phyloP scores from a whole-genome alignment of 2,888 invertebrate species.

The Trachelus iudaicus region DNA sequence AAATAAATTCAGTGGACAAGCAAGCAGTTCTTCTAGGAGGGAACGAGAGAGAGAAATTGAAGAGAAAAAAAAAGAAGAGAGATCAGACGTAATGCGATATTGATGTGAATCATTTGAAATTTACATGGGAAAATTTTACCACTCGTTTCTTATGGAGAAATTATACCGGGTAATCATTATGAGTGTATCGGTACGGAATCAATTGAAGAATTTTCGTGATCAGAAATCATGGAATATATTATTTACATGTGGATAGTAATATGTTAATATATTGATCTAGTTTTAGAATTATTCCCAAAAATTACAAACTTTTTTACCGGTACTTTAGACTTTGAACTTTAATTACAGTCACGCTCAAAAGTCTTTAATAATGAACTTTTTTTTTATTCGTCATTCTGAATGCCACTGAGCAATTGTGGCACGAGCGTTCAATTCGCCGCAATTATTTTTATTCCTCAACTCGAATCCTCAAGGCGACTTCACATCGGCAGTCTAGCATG shows the following conservation, averaged over 20 bases:
- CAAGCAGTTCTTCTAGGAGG: background rate
- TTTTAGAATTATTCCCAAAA: background rate
- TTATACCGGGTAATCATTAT: background rate
- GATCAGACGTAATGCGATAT: background rate
- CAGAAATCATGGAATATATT: background rate
- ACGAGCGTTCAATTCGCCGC: slow-evolving; percentile 15
- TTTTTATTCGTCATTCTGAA: background rate
- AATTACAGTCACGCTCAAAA: background rate
- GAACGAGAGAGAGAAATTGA: background rate
- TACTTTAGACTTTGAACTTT: background rate
- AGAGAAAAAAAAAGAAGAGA: background rate
- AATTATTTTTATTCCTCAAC: slow-evolving; percentile 26
- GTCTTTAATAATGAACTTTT: background rate
- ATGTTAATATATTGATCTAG: background rate
- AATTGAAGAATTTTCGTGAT: background rate
- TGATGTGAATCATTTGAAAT: background rate
- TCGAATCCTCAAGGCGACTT: slow-evolving; percentile 17
- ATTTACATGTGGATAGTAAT: too few species aligned
- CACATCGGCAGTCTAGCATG: slow-evolving; percentile 6
- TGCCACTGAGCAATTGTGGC: background rate
- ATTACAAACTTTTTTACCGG: background rate
- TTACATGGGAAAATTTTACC: background rate
- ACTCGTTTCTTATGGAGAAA: background rate
- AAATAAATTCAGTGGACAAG: background rate
- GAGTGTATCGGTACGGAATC: background rate